Evolutionary conservation across 1,140 invertebrate species (phyloP), one percentile per base, ranked within the genome.

Genomic region (Maconellicoccus hirsutus): DNA sequence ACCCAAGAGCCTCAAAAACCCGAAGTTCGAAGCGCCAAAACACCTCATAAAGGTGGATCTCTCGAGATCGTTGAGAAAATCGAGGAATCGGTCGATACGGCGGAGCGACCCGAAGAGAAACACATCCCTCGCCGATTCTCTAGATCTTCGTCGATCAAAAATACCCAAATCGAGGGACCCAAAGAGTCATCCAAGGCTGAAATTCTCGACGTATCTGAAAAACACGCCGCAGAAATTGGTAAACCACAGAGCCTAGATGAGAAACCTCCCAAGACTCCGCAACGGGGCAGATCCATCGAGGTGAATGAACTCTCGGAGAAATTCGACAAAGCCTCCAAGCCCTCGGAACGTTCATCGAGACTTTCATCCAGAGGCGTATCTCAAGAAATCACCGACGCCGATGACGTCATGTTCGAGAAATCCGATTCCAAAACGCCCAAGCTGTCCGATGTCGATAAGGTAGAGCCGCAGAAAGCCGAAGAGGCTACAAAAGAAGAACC

Each of bases 121-220:
- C n/a, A 6, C 12, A 14, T 16, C n/a, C 42, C 12, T 8, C 10
- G 42, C 3, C 6, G n/a, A 52, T 52, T 52, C 2, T 52, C 42
- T 3, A 52, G 42, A 19, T 52, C 42, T 8, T 52, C 42, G n/a
- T 52, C 42, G 12, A 8, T 3, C 6, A 52, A 52, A 19, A 4
- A 81, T 79, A 78, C 16, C 19, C 81, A 81, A 79, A 2, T 12
- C 16, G 26, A 69, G 3, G 63, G 23, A 12, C 16, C 22, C 10
- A 23, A 25, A 26, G 3, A 8, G 1, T 21, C 63, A 22, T 3
- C 7, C 19, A 69, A 25, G 23, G 23, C 26, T 12, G 26, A 69
- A 69, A 7, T 69, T 22, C 14, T 26, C 8, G 63, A 69, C 23
- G 63, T 69, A 22, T 25, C 23, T 19, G 63, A 69, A 69, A 69